These are phyloP conservation scores for Parapristionchus giblindavisi DNA, from an alignment of 2,888 invertebrate genomes.

Conservation along the genomic window DNA sequence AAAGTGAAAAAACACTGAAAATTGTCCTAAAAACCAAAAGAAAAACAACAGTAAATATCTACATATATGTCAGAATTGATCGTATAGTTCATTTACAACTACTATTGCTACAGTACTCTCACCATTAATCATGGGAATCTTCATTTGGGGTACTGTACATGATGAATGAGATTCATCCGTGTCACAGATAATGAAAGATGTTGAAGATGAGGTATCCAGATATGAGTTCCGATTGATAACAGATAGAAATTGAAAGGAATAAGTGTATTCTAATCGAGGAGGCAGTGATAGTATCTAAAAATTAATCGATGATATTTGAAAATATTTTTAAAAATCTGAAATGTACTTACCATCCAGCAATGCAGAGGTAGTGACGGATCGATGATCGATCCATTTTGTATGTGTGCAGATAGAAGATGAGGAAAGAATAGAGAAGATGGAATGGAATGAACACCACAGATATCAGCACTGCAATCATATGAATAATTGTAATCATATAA, in stretches of 20 bases:
- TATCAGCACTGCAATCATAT: slow-evolving; percentile 1
- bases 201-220: not conserved
- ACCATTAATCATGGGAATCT: slow-evolving; percentile 30
- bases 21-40: not conserved
- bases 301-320: not conserved
- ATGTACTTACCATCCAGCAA: slow-evolving; percentile 62
- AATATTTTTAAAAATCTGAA: not conserved
- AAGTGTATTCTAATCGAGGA: slow-evolving; percentile 63
- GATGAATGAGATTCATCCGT: slow-evolving; percentile 44
- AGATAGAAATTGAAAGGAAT: slow-evolving; percentile 67
- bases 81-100: not conserved
- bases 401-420: slow-evolving; percentile 58
- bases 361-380: slow-evolving; percentile 57
- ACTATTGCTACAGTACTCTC: not conserved
- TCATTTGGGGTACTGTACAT: slow-evolving; percentile 30
- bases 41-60: not conserved
- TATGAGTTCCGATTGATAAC: slow-evolving; percentile 61
- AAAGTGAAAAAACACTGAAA: not conserved
- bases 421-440: slow-evolving; percentile 60
- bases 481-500: too few species aligned
- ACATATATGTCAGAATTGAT: not conserved
- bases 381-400: slow-evolving; percentile 61
- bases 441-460: slow-evolving; percentile 6
- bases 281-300: slow-evolving; percentile 62
- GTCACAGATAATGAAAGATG: slow-evolving; percentile 54